Evolutionary conservation across 1,140 invertebrate genomes (phyloP).

Genomic region (Tribolium madens): DNA sequence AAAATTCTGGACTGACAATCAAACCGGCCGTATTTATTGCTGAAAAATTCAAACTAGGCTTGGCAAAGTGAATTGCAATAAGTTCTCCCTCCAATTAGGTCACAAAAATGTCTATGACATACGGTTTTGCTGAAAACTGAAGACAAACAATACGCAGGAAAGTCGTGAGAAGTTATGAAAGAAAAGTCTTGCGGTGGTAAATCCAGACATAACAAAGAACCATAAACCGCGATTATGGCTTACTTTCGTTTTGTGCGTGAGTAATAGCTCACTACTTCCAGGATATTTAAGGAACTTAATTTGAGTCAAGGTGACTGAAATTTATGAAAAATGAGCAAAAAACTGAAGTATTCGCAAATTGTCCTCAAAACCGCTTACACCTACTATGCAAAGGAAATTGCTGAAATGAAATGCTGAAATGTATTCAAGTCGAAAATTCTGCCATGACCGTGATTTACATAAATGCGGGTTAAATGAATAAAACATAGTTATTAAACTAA

Average conservation of each 20-base stretch:
- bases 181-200: constrained; percentile 31
- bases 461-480: constrained; percentile 28
- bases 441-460: constrained; percentile 20
- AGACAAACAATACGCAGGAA: constrained; percentile 16
- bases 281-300: constrained; percentile 20
- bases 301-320: constrained; percentile 23
- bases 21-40: neutral
- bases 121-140: constrained; percentile 42
- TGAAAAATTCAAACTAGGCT: constrained; percentile 29
- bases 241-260: constrained; percentile 25
- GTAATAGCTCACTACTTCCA: constrained; percentile 18
- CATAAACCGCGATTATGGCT: constrained; percentile 22
- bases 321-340: neutral
- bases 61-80: constrained; percentile 42
- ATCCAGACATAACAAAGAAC: constrained; percentile 30
- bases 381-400: constrained; percentile 28
- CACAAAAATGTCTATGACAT: constrained; percentile 46
- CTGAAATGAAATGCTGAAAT: constrained; percentile 2
- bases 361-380: constrained; percentile 10
- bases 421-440: constrained; percentile 21
- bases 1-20: neutral
- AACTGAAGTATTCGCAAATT: constrained; percentile 6
- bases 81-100: constrained; percentile 41
- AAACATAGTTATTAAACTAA: constrained; percentile 2
- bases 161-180: constrained; percentile 35